Conservation (phyloP, 2,888 invertebrate species). For the Aleiodes leptofemur region DNA sequence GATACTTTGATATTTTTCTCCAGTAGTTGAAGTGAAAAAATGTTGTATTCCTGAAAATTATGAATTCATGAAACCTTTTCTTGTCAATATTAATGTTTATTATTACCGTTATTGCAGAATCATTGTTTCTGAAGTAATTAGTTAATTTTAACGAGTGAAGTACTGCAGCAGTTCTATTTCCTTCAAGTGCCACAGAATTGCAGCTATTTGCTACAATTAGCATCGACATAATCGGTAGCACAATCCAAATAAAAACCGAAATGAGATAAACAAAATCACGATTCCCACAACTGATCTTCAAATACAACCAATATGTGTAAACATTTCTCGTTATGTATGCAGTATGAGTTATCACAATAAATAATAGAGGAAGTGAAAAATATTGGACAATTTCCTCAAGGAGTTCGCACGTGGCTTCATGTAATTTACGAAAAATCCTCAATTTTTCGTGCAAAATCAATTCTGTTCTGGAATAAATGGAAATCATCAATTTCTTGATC, state of each 20-base stretch:
- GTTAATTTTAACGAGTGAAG: constrained; percentile 5
- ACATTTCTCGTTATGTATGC: constrained; percentile 5
- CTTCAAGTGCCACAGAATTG: not conserved
- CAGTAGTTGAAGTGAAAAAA: constrained; percentile 7
- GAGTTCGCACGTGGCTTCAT: not conserved
- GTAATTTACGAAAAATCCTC: constrained; percentile 7
- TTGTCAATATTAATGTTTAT: too few species aligned
- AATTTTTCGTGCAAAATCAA: not conserved
- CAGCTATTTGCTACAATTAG: not conserved
- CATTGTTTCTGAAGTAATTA: not conserved
- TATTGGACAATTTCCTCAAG: not conserved
- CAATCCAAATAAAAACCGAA: not conserved
- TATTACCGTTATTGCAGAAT: not conserved
- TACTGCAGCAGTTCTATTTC: constrained; percentile 5
- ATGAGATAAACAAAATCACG: not conserved
- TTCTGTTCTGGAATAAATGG: not conserved
- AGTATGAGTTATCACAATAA: not conserved
- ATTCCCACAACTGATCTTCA: not conserved
- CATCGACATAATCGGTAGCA: not conserved
- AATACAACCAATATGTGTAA: constrained; percentile 16
- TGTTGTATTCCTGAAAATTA: constrained; percentile 5
- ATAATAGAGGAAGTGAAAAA: constrained; percentile 5
- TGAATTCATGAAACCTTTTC: too few species aligned
- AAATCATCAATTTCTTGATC: not conserved
- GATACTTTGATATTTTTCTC: not conserved